Conservation (phyloP, 2,113 vertebrate species). For the Microcebus tavaratra region DNA sequence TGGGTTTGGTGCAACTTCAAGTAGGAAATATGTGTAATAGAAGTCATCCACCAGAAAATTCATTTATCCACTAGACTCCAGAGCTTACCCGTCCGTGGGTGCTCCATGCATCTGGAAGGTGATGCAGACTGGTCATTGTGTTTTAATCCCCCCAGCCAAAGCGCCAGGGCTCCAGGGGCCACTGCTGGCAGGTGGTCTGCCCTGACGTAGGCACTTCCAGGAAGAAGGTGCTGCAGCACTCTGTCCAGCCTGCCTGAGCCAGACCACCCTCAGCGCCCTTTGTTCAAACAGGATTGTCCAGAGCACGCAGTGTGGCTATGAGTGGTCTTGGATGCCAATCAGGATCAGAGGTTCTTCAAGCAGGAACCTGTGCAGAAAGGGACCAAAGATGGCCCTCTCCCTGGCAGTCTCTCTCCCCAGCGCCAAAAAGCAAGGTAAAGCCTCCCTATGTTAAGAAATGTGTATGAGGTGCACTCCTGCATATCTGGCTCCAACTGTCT, state of each 20-base stretch:
- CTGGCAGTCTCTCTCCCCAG: neutral
- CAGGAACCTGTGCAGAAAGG: neutral
- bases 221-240: neutral
- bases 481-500: neutral
- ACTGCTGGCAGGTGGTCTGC: neutral
- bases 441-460: neutral
- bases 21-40: neutral
- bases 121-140: neutral
- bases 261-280: neutral
- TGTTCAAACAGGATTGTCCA: neutral
- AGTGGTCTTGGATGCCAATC: neutral
- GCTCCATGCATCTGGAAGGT: neutral
- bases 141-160: neutral
- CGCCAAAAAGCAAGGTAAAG: neutral
- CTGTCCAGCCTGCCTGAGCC: neutral
- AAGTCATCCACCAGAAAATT: neutral
- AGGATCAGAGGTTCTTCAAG: neutral
- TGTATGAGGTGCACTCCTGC: neutral
- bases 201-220: neutral
- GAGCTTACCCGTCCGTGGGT: neutral
- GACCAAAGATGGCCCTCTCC: neutral
- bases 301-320: neutral
- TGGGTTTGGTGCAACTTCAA: conserved; percentile 53
- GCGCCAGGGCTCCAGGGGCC: neutral
- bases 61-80: conserved; percentile 4